Evolutionary conservation across 2,888 invertebrate genomes (phyloP).

Genomic region (Stegana nigrithorax): DNA sequence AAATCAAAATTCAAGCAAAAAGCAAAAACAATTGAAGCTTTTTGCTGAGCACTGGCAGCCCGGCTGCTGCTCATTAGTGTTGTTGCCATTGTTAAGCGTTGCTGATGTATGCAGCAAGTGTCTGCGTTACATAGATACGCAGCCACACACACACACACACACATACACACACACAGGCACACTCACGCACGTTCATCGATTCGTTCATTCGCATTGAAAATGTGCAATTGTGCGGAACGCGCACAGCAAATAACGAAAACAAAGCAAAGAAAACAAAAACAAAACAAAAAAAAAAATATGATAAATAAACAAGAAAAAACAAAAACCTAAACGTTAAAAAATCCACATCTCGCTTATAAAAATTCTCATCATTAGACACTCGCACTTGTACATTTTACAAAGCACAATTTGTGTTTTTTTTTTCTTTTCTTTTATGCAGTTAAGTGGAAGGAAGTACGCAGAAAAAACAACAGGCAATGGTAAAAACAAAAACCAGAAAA

Average conservation of each 20-base stretch:
- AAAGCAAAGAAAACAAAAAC: too few relatives aligned
- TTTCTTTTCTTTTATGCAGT: neutral
- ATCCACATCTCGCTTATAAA: neutral
- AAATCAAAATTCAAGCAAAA: too few relatives aligned
- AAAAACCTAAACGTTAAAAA: neutral
- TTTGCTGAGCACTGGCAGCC: too few relatives aligned
- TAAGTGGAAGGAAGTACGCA: too few relatives aligned
- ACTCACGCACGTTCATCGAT: neutral
- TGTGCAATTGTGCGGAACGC: constrained; percentile 15
- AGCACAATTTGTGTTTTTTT: neutral
- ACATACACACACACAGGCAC: neutral
- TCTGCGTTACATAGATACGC: too few relatives aligned
- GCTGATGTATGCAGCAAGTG: too few relatives aligned
- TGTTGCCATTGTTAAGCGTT: too few relatives aligned
- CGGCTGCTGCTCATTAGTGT: too few relatives aligned
- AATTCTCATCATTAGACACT: neutral
- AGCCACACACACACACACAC: neutral
- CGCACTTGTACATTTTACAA: neutral
- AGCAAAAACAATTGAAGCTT: too few relatives aligned
- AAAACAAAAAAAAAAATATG: neutral
- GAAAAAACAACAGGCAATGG: too few relatives aligned
- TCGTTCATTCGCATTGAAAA: constrained; percentile 9
- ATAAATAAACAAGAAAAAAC: neutral
- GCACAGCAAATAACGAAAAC: too few relatives aligned
- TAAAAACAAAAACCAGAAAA: neutral